Percentiles rank a stretch among this genome's conserved stretches.
These are phyloP conservation scores for Strigamia maritima DNA, from an alignment of 2,888 invertebrate species.

Conservation along the genomic window DNA sequence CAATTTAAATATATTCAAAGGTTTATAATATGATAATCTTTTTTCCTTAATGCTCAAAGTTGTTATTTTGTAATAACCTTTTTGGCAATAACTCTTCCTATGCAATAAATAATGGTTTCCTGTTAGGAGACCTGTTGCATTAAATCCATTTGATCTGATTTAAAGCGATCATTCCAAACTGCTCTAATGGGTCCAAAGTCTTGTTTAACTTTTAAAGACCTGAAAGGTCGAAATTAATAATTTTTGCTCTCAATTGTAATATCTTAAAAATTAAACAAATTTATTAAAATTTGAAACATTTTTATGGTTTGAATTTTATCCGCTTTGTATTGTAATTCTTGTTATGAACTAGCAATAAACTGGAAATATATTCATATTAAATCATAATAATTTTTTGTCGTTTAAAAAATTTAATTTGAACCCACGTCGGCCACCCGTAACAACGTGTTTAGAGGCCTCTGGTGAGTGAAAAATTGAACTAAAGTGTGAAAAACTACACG, in stretches of 20 bases:
- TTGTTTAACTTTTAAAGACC: neutral
- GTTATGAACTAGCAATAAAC: conserved; percentile 22
- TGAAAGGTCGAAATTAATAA: neutral
- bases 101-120: conserved; percentile 8
- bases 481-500: neutral
- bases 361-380: conserved; percentile 4
- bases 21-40: conserved; percentile 3
- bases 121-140: conserved; percentile 31
- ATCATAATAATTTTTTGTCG: neutral
- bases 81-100: conserved; percentile 11
- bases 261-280: neutral
- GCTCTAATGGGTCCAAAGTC: conserved; percentile 23
- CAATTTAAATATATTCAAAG: neutral
- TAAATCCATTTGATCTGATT: conserved; percentile 18
- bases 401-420: neutral
- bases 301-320: neutral
- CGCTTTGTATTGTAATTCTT: conserved; percentile 2
- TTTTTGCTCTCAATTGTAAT: neutral
- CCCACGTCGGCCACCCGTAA: neutral
- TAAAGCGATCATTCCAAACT: conserved; percentile 29
- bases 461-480: neutral
- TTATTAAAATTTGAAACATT: neutral
- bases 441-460: neutral
- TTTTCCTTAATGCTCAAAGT: conserved; percentile 6
- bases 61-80: conserved; percentile 21